Percentiles rank a stretch among this genome's conserved stretches.
Evolutionary conservation across 2,113 vertebrate genomes (phyloP).

Genomic region (Dendrocopos noguchii): DNA sequence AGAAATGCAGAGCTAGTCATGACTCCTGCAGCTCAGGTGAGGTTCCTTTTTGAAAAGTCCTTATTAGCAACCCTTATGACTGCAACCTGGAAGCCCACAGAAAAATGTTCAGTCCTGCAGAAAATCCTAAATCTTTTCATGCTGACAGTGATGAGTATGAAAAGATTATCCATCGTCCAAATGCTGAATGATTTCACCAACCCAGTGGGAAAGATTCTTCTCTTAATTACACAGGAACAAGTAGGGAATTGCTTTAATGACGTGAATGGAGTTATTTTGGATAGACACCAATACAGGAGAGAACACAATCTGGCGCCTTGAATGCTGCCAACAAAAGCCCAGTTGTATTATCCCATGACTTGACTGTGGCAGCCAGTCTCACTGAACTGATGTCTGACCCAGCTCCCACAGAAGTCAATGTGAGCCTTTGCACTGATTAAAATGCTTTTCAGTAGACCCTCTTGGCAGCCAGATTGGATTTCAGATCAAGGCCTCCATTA

Average conservation of each 20-base stretch:
- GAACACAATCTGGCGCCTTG: slow-evolving; percentile 47
- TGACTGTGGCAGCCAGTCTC: slow-evolving; percentile 6
- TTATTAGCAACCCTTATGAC: background rate
- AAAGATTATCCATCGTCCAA: background rate
- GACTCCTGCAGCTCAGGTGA: background rate
- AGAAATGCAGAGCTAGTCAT: background rate
- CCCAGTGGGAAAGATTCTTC: slow-evolving; percentile 29
- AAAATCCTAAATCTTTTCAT: slow-evolving; percentile 7
- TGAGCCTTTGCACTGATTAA: slow-evolving; percentile 18
- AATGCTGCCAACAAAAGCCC: slow-evolving; percentile 55
- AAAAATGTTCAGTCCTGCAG: background rate
- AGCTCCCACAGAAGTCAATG: background rate
- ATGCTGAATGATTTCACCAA: slow-evolving; percentile 51
- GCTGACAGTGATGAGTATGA: background rate
- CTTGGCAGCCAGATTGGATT: background rate
- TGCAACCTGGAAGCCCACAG: background rate
- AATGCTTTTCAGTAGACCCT: slow-evolving; percentile 17
- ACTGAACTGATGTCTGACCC: slow-evolving; percentile 26
- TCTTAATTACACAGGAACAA: slow-evolving; percentile 58
- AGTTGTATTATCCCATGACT: slow-evolving; percentile 16
- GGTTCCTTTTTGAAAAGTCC: background rate
- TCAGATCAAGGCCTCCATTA: background rate
- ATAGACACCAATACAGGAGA: slow-evolving; percentile 51
- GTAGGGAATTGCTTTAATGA: slow-evolving; percentile 54
- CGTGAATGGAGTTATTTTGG: slow-evolving; percentile 52